Conservation (phyloP, 2,113 vertebrate genomes). For the Taurulus bubalis region DNA sequence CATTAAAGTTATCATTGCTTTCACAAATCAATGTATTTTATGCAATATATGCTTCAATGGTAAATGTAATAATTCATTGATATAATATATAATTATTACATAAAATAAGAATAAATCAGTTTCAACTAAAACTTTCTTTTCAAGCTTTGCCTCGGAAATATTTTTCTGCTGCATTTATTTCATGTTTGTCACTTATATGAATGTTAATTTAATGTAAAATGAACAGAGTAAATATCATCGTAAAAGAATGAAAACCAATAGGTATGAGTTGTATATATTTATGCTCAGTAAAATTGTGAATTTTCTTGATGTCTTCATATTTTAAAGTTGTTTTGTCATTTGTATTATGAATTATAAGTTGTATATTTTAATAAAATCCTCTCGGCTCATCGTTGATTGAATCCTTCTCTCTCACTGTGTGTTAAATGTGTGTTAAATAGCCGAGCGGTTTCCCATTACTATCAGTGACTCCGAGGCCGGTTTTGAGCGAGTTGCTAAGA, state of each 20-base stretch:
- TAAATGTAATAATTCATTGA: background rate
- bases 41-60: background rate
- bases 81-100: background rate
- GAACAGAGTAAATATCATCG: too few relatives aligned
- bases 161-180: background rate
- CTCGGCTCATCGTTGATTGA: background rate
- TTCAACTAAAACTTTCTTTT: background rate
- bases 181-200: background rate
- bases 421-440: slow-evolving; percentile 57
- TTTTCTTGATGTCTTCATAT: background rate
- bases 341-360: background rate
- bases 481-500: slow-evolving; percentile 67
- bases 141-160: background rate
- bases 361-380: background rate
- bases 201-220: background rate
- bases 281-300: background rate
- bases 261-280: background rate
- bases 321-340: background rate
- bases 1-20: background rate
- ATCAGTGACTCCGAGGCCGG: slow-evolving; percentile 61
- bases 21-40: background rate
- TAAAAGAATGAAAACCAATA: too few relatives aligned
- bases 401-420: slow-evolving; percentile 10
- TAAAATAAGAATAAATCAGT: background rate
- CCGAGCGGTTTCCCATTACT: slow-evolving; percentile 73